These are phyloP conservation scores for Apolygus lucorum DNA, from an alignment of 1,140 invertebrate species.

Conservation along the genomic window DNA sequence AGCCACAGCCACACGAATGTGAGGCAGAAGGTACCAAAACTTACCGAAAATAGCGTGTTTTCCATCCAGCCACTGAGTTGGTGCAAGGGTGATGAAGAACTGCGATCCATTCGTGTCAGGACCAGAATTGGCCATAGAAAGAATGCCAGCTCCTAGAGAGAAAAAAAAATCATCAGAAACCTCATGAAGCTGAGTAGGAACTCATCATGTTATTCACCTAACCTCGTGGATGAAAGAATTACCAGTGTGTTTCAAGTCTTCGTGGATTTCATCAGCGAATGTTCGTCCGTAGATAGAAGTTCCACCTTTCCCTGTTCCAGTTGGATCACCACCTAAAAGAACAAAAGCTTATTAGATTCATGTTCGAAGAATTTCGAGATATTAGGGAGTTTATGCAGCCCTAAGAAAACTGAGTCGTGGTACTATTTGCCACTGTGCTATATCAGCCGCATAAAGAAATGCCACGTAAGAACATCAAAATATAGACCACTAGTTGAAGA, in stretches of 20 bases:
- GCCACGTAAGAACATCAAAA: too few relatives aligned
- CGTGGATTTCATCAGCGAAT: slow-evolving; percentile 94
- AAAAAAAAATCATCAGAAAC: background rate
- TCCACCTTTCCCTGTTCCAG: slow-evolving; percentile 89
- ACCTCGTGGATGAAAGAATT: slow-evolving; percentile 31
- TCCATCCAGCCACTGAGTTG: slow-evolving; percentile 95
- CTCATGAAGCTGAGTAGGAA: background rate
- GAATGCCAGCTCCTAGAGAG: slow-evolving; percentile 58
- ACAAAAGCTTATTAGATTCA: too few relatives aligned
- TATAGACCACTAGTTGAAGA: too few relatives aligned
- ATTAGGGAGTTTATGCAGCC: too few relatives aligned
- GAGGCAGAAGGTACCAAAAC: background rate
- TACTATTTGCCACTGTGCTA: too few relatives aligned
- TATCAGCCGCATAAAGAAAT: too few relatives aligned
- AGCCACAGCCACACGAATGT: too few relatives aligned
- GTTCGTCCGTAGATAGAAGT: slow-evolving; percentile 90
- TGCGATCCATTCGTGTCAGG: slow-evolving; percentile 96
- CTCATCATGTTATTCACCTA: background rate
- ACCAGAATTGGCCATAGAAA: slow-evolving; percentile 87
- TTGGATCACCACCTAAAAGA: slow-evolving; percentile 85
- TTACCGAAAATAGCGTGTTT: slow-evolving; percentile 93
- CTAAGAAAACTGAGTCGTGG: too few relatives aligned
- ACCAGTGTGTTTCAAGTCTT: slow-evolving; percentile 90
- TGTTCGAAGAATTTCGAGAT: too few relatives aligned
- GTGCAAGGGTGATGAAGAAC: slow-evolving; percentile 95